A percentile compares a stretch with the other conserved stretches of the same genome.
Evolutionary conservation across 2,113 vertebrate genomes (phyloP).

Genomic region (Coptodon rendalli): DNA sequence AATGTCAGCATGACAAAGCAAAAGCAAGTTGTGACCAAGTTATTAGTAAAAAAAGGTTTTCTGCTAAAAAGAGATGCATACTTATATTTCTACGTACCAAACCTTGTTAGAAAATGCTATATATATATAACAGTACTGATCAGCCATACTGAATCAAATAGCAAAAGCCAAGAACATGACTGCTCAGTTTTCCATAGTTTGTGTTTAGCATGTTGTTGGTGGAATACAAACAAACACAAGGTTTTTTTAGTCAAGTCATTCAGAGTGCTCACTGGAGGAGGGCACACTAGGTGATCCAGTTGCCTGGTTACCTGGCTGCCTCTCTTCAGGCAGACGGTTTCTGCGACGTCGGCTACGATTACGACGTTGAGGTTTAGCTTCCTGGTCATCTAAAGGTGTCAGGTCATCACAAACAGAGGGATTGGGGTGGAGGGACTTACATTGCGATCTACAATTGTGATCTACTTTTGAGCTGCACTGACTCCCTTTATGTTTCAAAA

Average conservation of each 20-base stretch:
- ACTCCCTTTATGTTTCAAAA: not conserved
- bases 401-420: conserved; percentile 71
- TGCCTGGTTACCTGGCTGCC: conserved; percentile 90
- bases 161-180: not conserved
- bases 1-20: not conserved
- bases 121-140: not conserved
- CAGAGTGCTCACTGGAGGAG: conserved; percentile 18
- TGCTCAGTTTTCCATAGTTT: not conserved
- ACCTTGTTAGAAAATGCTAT: not conserved
- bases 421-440: conserved; percentile 69
- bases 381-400: conserved; percentile 83
- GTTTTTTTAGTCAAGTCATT: not conserved
- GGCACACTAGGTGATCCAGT: not conserved
- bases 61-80: not conserved
- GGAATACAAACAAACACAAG: not conserved
- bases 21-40: not conserved
- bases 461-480: not conserved
- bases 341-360: conserved; percentile 97
- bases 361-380: conserved; percentile 93
- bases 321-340: conserved; percentile 91
- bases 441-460: not conserved
- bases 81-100: not conserved
- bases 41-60: not conserved
- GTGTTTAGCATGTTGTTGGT: not conserved
- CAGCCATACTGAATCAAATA: not conserved